Base-by-base conservation (phyloP, 2,888 invertebrate genomes). In the Harpalus rubripes region DNA sequence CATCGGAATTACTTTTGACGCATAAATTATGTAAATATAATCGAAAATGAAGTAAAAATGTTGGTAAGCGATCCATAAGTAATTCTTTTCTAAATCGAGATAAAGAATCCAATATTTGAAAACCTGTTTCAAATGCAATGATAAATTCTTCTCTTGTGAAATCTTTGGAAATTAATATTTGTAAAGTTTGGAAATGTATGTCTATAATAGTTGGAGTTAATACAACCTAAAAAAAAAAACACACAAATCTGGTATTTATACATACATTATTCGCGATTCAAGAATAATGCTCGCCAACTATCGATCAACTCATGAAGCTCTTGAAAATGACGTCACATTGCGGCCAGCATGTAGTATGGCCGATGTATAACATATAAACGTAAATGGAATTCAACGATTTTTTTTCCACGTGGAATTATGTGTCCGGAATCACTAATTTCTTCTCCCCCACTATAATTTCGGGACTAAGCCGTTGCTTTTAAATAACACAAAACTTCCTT, bases 1-100 rank as follows among this genome's bases (percentile, higher is more conserved):
- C 44, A 18, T 86, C 61, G 32, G 89, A 87, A 86, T 89, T 88
- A 86, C 90, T 89, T 68, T 87, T 87, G 12, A 80, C 58, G 84
- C 90, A 90, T 32, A 91, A 84, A 12, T 85, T 61, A 72, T 87
- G 88, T 61, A 91, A 85, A 16, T 91, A 84, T 7, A 87, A 32
- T 85, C 91, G 87, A 86, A 90, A 91, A 41, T 89, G 89, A 86
- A 90, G 89, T 83, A 91, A 87, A 88, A 88, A 91, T 0, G 89
- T 86, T 0, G 91, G 90, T 52, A 91, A 86, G 58, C 91, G 87
- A 85, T 91, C 91, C 88, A 90, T 88, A 32, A 91, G 87, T 32
- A 90, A 85, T 3, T 89, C 86, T 86, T 88, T 90, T 44, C 91
- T 87, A 83, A 88, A 87, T 86, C 89, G 90, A 41, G 91, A 85